Evolutionary conservation across 2,888 invertebrate genomes (phyloP), one percentile per base, ranked within the genome.

Genomic region (Druceiella hillmani): DNA sequence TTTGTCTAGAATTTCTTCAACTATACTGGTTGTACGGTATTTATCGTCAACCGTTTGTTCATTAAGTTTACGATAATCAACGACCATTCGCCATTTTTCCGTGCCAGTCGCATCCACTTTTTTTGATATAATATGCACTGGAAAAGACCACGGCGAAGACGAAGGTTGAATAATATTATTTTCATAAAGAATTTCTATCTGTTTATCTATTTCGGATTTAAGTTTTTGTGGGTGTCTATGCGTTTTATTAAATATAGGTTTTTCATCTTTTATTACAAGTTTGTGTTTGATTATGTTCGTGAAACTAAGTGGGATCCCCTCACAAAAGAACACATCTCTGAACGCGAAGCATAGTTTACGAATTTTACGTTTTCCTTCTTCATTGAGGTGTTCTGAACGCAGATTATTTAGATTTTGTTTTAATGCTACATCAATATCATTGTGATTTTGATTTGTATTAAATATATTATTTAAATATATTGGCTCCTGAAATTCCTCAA

Each of bases 1-100:
- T 33, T 49, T 50, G 24, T 52, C 51, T 4, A 51, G 27, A 3
- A 53, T 37, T 20, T 54, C 51, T 2, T 31, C 27, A n/a, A n/a
- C n/a, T 3, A 51, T 53, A 13, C 50, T 50, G 0, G 49, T 49
- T 1, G 52, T 47, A 1, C 50, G 51, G 25, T 50, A 52, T 38
- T 46, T 48, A 11, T 50, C 48, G 5, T 49, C 45, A 6, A 48
- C 43, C 1, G 50, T 52, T 24, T 46, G 48, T 14, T 52, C 50
- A 12, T 26, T 26, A 4, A 26, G 9, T 4, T 12, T 3, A 3
- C 26, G 4, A 9, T 26, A 26, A 9, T 26, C 26, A 3, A 26
- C 12, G 4, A 26, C 26, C 12, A 26, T 4, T 5, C 26, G 4
- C 4, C 4, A 26, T 26, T 26, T 26, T n/a, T 11, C 12, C 9